A percentile compares a stretch with the other conserved stretches of the same genome.
Evolutionary conservation across 2,113 vertebrate genomes (phyloP).

Genomic region (Suncus etruscus): DNA sequence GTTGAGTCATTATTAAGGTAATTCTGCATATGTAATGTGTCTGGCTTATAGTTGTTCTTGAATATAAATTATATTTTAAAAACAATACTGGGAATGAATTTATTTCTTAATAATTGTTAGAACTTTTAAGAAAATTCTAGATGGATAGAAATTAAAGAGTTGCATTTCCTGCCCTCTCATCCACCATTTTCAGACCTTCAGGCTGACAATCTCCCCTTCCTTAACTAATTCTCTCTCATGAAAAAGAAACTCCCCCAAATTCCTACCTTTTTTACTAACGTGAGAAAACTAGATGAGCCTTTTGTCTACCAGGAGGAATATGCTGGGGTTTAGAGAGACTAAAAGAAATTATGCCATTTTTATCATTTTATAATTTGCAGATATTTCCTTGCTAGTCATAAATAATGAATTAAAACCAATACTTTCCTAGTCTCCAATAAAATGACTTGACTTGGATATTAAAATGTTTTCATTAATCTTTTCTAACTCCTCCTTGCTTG

Average conservation of each 20-base stretch:
- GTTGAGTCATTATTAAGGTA: background rate
- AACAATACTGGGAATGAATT: background rate
- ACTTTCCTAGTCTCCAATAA: background rate
- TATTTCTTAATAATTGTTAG: constrained; percentile 54
- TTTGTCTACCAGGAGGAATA: constrained; percentile 1
- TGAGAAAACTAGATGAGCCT: background rate
- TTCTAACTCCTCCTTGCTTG: background rate
- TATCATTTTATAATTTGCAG: constrained; percentile 41
- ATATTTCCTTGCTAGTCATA: constrained; percentile 45
- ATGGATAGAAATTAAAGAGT: background rate
- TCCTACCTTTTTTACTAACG: background rate
- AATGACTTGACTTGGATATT: constrained; percentile 11
- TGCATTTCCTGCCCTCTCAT: background rate
- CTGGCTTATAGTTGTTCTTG: background rate
- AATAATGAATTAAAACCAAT: constrained; percentile 46
- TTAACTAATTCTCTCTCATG: background rate
- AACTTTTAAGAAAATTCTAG: constrained; percentile 20
- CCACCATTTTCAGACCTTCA: background rate
- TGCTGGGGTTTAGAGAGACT: background rate
- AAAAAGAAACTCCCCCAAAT: background rate
- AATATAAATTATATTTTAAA: background rate
- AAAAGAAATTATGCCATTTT: constrained; percentile 15
- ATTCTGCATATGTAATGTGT: background rate
- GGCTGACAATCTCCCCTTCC: background rate
- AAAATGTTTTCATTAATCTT: constrained; percentile 45